Conservation (phyloP, 2,797 vertebrate genomes). For the Syndactyla subalaris region DNA sequence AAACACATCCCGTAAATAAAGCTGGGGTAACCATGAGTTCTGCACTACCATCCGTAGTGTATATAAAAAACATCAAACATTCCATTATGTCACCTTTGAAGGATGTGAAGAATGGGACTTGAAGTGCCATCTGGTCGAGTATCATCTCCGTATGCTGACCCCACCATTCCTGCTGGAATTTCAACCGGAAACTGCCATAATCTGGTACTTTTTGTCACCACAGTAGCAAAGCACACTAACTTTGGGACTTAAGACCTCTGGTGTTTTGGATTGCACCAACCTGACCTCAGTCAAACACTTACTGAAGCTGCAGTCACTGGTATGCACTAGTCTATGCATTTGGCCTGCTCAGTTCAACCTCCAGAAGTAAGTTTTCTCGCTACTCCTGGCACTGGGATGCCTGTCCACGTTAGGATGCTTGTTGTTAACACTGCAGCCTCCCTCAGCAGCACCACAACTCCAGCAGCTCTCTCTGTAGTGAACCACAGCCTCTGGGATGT, state of each 20-base stretch:
- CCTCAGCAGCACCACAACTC: neutral
- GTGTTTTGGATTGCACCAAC: neutral
- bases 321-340: neutral
- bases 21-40: neutral
- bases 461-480: neutral
- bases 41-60: neutral
- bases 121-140: neutral
- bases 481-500: neutral
- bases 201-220: neutral
- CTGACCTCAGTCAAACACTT: neutral
- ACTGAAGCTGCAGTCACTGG: neutral
- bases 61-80: neutral
- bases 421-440: neutral
- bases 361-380: neutral
- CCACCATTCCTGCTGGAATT: neutral
- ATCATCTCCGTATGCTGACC: neutral
- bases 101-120: neutral
- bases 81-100: neutral
- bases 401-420: neutral
- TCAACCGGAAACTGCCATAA: neutral
- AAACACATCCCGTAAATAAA: neutral
- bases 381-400: neutral
- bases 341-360: neutral
- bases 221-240: neutral
- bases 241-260: neutral